Base-by-base conservation (phyloP, 1,140 invertebrate species). In the Bradysia coprophila region DNA sequence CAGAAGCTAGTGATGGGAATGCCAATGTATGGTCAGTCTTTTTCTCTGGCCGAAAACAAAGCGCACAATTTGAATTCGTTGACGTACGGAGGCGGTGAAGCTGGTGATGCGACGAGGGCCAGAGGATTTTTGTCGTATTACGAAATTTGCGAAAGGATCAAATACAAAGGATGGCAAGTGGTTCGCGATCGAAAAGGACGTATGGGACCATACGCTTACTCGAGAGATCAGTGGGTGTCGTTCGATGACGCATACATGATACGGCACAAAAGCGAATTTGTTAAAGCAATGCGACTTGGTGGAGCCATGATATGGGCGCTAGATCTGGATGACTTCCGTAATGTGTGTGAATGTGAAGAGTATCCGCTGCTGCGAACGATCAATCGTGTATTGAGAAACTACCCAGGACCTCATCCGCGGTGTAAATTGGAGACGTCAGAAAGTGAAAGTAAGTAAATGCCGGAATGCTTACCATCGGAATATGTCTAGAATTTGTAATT, bases 271-370 rank as follows among this genome's bases (percentile, higher is more conserved):
- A 66, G 78, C 6, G 72, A 83, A 48, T 83, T 78, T 45, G 73
- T 85, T 1, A 76, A 78, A 43, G 67, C 75, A 4, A 74, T 83
- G 63, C 74, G 71, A 1, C 61, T 91, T 4, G 87, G 76, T 4
- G 87, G 87, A 22, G 76, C 75, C 15, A 90, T 91, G 86, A 72
- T 87, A 3, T 92, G 88, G 87, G 80, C 87, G 0, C 59, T 91
- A 0, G 86, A 77, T 50, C 51, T 77, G 40, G 75, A 77, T 53
- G 77, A 73, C 58, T 83, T 83, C 47, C 72, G 73, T 41, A 81
- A 83, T 46, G 58, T 64, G 38, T 90, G 85, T 48, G 73, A 68
- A 16, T 88, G 83, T 54, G 85, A 86, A 49, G 69, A 73, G 4
- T 82, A 79, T 57, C 85, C 86, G 1, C 57, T 92, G 24, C 57